Evolutionary conservation across 2,888 invertebrate genomes (phyloP).

Genomic region (Hirtodrosophila trivittata): DNA sequence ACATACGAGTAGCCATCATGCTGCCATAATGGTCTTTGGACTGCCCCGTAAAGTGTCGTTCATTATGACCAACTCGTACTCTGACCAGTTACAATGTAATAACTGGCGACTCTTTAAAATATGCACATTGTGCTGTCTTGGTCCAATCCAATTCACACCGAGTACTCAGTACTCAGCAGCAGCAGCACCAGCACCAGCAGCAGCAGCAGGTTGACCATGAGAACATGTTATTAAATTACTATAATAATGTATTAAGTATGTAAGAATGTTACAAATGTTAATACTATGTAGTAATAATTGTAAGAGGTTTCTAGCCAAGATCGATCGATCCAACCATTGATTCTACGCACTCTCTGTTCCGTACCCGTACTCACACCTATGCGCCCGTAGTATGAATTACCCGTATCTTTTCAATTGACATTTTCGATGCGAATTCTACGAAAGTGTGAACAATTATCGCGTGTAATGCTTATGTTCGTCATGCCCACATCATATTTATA

Average conservation of each 20-base stretch:
- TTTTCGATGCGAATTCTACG: conserved; percentile 1
- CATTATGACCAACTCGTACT: conserved; percentile 57
- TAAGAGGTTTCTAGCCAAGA: conserved; percentile 50
- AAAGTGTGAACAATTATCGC: conserved; percentile 44
- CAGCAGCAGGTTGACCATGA: conserved; percentile 81
- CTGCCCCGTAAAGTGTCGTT: conserved; percentile 71
- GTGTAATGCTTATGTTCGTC: conserved; percentile 8
- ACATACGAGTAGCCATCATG: conserved; percentile 39
- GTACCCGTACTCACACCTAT: too few relatives aligned
- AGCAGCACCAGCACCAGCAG: conserved; percentile 2
- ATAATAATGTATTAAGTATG: conserved; percentile 78
- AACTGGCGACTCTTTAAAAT: conserved; percentile 74
- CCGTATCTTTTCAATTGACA: too few relatives aligned
- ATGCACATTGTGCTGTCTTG: conserved; percentile 41
- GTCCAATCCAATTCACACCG: conserved; percentile 21
- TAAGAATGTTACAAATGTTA: conserved; percentile 81
- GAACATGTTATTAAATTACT: conserved; percentile 82
- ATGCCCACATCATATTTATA: conserved; percentile 9
- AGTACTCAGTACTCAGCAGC: background rate
- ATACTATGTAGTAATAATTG: conserved; percentile 79
- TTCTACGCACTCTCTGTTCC: conserved; percentile 3
- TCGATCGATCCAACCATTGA: conserved; percentile 10
- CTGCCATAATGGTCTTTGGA: conserved; percentile 30
- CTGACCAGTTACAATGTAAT: conserved; percentile 57
- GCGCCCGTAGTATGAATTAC: too few relatives aligned